Percentiles rank a stretch among this genome's conserved stretches.
These are phyloP conservation scores for Brienomyrus longianalis DNA, from an alignment of 2,113 vertebrate species.

Conservation along the genomic window DNA sequence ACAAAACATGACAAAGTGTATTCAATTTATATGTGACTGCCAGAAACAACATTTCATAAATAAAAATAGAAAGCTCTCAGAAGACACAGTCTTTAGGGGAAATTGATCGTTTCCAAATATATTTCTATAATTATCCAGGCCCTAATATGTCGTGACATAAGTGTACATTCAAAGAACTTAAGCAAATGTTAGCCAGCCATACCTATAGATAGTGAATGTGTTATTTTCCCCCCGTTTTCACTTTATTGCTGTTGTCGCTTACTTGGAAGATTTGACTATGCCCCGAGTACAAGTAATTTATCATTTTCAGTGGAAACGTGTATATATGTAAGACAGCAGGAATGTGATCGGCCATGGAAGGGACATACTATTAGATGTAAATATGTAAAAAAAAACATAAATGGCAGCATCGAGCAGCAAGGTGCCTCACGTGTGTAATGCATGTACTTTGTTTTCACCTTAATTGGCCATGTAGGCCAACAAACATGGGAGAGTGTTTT, in stretches of 20 bases:
- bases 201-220: not conserved
- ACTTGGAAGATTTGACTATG: not conserved
- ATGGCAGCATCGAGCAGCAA: constrained; percentile 16
- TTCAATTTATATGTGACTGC: not conserved
- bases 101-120: not conserved
- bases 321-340: not conserved
- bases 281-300: not conserved
- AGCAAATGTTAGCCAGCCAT: not conserved
- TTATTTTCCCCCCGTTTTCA: not conserved
- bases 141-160: not conserved
- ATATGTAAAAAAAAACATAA: constrained; percentile 9
- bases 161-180: not conserved
- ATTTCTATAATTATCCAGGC: not conserved
- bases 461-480: not conserved
- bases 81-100: not conserved
- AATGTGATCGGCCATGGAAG: not conserved
- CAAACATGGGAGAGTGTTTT: not conserved
- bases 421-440: constrained; percentile 10
- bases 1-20: not conserved
- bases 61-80: not conserved
- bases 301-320: not conserved
- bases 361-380: constrained; percentile 2
- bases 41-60: not conserved
- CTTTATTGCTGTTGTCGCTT: not conserved
- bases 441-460: constrained; percentile 13